Base-by-base conservation (phyloP, 2,888 invertebrate genomes). In the Halictus ligatus region DNA sequence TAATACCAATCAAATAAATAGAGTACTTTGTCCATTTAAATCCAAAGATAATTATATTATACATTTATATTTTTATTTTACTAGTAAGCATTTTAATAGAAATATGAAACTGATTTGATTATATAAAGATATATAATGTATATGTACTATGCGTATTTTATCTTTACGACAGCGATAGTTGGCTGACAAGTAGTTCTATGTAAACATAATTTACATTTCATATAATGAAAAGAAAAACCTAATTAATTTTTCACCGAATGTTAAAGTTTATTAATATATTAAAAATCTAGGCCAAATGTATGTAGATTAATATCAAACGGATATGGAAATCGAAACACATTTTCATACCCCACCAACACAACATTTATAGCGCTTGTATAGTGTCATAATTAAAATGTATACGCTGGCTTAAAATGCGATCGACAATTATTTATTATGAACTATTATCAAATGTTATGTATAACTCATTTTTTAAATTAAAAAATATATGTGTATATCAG, bases 381-480 rank as follows among this genome's bases (percentile, higher is more conserved):
- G 64, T 73, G 58, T 91, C 85, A 89, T 69, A 54, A 88, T 87
- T 77, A 81, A 87, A 88, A 77, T 75, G 82, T 89, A 84, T 91
- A 91, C 60, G 73, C 88, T 76, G 75, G 78, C 85, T 88, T 83
- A 81, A 67, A 89, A 64, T 83, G 75, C 46, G 75, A 80, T 80
- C 48, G 40, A 78, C 80, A 78, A 58, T 80, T 82, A 81, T 84
- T 89, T 79, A 78, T 80, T 48, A 80, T 67, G 48, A 54, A 25
- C 54, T 75, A 84, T 73, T 81, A 75, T 84, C 75, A 43, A 73
- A 77, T 15, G 40, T 67, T 74, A 77, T 80, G 74, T 77, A 80
- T 69, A 46, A 69, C 29, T 73, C 69, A 74, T 64, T 80, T 81
- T 79, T 87, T 85, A 64, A 71, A 75, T 85, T 80, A 60, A 87